A percentile compares a stretch with the other conserved stretches of the same genome.
These are phyloP conservation scores for Hermodice carunculata DNA, from an alignment of 2,888 invertebrate genomes.

Conservation along the genomic window DNA sequence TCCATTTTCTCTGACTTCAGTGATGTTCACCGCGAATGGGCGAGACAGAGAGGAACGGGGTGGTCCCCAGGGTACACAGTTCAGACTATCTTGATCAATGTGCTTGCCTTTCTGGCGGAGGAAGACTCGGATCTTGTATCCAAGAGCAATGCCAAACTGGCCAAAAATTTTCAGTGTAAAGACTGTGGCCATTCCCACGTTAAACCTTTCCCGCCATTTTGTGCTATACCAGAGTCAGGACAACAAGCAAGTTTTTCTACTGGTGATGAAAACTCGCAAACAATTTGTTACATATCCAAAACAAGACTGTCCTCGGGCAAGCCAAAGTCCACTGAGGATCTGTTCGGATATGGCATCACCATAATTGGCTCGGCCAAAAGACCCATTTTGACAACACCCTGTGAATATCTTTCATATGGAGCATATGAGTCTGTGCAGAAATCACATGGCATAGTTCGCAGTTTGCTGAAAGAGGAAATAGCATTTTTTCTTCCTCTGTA, in stretches of 20 bases:
- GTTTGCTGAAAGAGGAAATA: conserved; percentile 56
- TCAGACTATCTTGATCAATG: conserved; percentile 57
- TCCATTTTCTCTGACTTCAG: conserved; percentile 62
- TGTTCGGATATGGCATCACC: conserved; percentile 57
- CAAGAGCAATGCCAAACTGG: conserved; percentile 46
- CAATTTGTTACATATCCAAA: too few species aligned
- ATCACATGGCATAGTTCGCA: conserved; percentile 51
- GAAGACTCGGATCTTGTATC: too few species aligned
- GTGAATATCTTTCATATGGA: conserved; percentile 51
- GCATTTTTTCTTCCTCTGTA: conserved; percentile 55
- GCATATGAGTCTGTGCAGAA: conserved; percentile 53
- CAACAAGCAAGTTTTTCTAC: too few species aligned
- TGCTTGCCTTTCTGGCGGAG: conserved; percentile 58
- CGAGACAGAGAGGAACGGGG: conserved; percentile 52
- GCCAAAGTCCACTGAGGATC: conserved; percentile 47
- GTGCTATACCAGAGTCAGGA: too few species aligned
- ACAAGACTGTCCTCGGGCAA: conserved; percentile 34
- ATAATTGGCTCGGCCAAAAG: conserved; percentile 51
- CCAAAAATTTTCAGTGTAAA: conserved; percentile 48
- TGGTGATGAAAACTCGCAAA: too few species aligned
- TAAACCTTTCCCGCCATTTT: conserved; percentile 52
- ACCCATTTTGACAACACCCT: too few species aligned
- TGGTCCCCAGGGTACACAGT: too few species aligned
- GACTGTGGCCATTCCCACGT: conserved; percentile 57
- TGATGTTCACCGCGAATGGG: conserved; percentile 57